phyloP scores from a whole-genome alignment of 1,140 invertebrate genomes.

The Trichonephila clavata region DNA sequence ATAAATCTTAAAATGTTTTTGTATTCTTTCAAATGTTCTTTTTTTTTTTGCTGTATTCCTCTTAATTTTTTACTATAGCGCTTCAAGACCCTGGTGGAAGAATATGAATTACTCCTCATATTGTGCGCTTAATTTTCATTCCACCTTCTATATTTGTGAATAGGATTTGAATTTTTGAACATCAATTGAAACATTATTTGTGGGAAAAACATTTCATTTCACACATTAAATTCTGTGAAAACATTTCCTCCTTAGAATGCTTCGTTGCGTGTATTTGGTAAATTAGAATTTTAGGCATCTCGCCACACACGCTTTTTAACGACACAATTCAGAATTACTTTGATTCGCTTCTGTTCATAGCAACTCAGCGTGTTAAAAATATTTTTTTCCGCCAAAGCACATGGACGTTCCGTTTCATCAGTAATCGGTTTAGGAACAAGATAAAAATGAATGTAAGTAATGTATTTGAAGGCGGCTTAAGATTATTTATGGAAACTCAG shows the following conservation, averaged over 20 bases:
- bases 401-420: conserved; percentile 4
- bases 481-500: neutral
- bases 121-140: too few species aligned
- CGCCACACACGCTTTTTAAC: neutral
- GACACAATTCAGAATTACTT: neutral
- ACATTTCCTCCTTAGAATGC: neutral
- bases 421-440: conserved; percentile 27
- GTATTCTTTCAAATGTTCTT: too few species aligned
- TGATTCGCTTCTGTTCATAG: neutral
- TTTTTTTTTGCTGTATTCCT: too few species aligned
- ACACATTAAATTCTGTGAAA: too few species aligned
- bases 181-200: too few species aligned
- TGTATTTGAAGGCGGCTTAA: neutral
- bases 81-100: too few species aligned
- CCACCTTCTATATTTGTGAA: too few species aligned
- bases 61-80: too few species aligned
- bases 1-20: too few species aligned
- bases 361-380: neutral
- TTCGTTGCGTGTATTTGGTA: neutral
- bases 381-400: neutral
- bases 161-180: too few species aligned
- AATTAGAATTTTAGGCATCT: neutral
- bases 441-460: neutral
- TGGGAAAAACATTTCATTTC: too few species aligned
- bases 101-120: too few species aligned